Base-by-base conservation (phyloP, 1,140 invertebrate genomes). In the Conopomorpha cramerella region DNA sequence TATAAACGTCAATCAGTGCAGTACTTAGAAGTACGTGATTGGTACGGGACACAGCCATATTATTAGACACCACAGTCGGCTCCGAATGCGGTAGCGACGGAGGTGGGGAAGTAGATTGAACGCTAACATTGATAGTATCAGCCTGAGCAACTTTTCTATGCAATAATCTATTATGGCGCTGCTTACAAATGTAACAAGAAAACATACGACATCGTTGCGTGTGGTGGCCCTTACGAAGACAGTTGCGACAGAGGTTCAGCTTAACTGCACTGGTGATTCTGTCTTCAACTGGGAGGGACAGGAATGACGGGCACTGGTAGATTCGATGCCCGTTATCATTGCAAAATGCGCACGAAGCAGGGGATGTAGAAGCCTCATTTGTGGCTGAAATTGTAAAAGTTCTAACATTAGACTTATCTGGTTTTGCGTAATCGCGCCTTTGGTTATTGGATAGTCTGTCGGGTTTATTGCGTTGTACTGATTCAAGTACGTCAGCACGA, bases 401-500 rank as follows among this genome's bases (percentile, higher is more conserved):
- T 23, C 10, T 23, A 6, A 10, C 10, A 23, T 23, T 4, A 6
- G 19, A 23, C 19, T 23, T 23, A 23, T 23, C 19, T 6, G 19
- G 19, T 23, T 23, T 23, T 4, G 4, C 10, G 10, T 23, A 23
- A 10, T 23, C 19, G 19, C 4, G 12, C 4, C 27, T n/a, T 6
- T 6, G 12, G 13, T n/a, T 17, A 34, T 4, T 16, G 18, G 39
- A 37, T n/a, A n/a, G n/a, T n/a, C n/a, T n/a, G 16, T 30, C 36
- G 8, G 26, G 17, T 23, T 26, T 34, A 36, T 34, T 25, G 10
- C 14, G 11, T n/a, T 42, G 30, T 1, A 30, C 23, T 15, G 39
- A 43, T 25, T 49, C 46, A 3, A 49, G 30, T 16, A 49, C 23
- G 33, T 49, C 40, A 15, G 42, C 46, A n/a, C 46, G 37, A 10